These are phyloP conservation scores for Leptinotarsa juncta DNA, from an alignment of 2,888 invertebrate species.

Conservation along the genomic window DNA sequence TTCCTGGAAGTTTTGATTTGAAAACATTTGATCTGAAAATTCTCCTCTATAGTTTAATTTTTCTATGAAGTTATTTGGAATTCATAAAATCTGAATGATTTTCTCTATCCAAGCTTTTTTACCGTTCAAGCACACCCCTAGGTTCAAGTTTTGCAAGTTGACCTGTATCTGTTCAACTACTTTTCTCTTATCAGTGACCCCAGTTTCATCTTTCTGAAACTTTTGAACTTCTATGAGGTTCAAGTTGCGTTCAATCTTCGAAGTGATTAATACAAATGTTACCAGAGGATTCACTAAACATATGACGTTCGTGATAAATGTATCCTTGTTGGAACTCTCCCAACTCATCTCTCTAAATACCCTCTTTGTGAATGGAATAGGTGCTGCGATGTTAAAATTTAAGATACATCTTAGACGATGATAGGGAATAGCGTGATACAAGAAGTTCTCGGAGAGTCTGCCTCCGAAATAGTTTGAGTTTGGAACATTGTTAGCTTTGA, in stretches of 20 bases:
- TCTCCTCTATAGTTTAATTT: too few species aligned
- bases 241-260: background rate
- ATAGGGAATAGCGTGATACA: background rate
- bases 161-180: too few species aligned
- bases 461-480: background rate
- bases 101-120: too few species aligned
- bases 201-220: background rate
- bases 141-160: too few species aligned
- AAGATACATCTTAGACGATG: slow-evolving; percentile 4
- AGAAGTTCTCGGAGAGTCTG: slow-evolving; percentile 1
- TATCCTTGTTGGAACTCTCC: slow-evolving; percentile 7
- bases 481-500: background rate
- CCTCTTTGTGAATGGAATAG: background rate
- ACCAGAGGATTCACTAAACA: background rate
- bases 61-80: too few species aligned
- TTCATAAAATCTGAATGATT: too few species aligned
- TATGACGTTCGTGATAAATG: background rate
- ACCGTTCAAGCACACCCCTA: too few species aligned
- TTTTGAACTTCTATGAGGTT: background rate
- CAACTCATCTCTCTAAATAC: slow-evolving; percentile 8
- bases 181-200: background rate
- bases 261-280: background rate
- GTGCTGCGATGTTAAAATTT: background rate
- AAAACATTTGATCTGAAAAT: too few species aligned
- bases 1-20: too few species aligned